Percentiles rank a stretch among this genome's conserved stretches.
Conservation (phyloP, 2,113 vertebrate genomes). For the Excalfactoria chinensis region DNA sequence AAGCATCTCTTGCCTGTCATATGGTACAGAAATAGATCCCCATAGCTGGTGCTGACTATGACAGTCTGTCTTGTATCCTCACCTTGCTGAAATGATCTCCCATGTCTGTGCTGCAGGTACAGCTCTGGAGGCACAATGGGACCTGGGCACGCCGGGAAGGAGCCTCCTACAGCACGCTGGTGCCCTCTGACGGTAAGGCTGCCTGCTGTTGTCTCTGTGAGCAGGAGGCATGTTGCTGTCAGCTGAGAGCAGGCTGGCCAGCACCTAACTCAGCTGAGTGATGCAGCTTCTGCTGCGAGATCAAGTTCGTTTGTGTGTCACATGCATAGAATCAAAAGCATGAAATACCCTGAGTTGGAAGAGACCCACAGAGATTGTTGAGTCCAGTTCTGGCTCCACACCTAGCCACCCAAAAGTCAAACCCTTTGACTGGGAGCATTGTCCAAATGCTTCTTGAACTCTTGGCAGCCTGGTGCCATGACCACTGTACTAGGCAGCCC, state of each 20-base stretch:
- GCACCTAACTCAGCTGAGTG: not conserved
- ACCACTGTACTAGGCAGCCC: not conserved
- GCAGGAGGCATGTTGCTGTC: not conserved
- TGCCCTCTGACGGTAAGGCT: constrained; percentile 77
- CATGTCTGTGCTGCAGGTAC: constrained; percentile 61
- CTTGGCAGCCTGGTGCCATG: not conserved
- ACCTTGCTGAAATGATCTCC: not conserved
- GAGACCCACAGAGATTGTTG: not conserved
- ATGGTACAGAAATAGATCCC: not conserved
- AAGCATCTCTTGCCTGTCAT: not conserved
- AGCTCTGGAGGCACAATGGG: not conserved
- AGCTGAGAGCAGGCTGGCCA: not conserved
- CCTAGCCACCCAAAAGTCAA: not conserved
- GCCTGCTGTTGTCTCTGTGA: not conserved
- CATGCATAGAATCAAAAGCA: not conserved
- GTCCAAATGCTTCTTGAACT: not conserved
- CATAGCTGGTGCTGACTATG: not conserved
- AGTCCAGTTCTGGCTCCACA: not conserved
- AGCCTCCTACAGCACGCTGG: constrained; percentile 36
- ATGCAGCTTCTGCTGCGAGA: not conserved
- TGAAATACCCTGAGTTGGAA: not conserved
- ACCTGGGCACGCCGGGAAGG: not conserved
- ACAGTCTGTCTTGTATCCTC: not conserved
- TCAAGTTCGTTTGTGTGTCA: not conserved
- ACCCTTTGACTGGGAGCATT: not conserved